Evolutionary conservation across 2,797 vertebrate genomes (phyloP), one percentile per base, ranked within the genome.

Genomic region (Lateolabrax maculatus): DNA sequence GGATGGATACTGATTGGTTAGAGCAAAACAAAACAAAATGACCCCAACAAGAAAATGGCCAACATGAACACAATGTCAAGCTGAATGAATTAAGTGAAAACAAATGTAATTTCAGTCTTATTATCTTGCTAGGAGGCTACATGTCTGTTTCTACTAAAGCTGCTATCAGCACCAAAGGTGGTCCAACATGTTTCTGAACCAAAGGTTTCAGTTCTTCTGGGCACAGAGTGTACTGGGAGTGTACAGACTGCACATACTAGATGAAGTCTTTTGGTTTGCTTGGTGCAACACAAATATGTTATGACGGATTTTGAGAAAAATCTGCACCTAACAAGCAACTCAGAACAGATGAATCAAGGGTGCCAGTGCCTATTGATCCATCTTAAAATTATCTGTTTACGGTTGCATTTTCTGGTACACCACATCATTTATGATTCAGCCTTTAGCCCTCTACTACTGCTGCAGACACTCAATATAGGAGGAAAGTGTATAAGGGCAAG

Each of bases 371-470:
- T 56, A 48, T 31, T 23, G 65, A 75, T 66, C 43, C 21, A 6
- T 71, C 60, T 62, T n/a, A 27, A 63, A 60, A 77, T 68, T 11
- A 71, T 68, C 43, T 51, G 23, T 70, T 78, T 79, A 36, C 29
- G 5, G 36, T 25, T 73, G 53, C 41, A 49, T 83, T 75, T 83
- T 84, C 56, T 77, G 63, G 29, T 71, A 66, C 55, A 70, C 1
- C 4, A 19, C 31, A 36, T 69, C 23, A 69, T 85, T 74, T 64
- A 73, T 63, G 27, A 52, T 34, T 57, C 39, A 71, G 62, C 70
- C 63, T 63, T 56, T 12, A 43, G 23, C 37, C 52, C 27, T 48
- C 31, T 25, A 3, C 48, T 10, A 5, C 48, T 60, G 64, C 80
- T 57, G 67, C 71, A 69, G 56, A 74, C 43, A 37, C 53, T 72